phyloP scores from a whole-genome alignment of 2,113 vertebrate genomes.

The Nyctibius bracteatus region DNA sequence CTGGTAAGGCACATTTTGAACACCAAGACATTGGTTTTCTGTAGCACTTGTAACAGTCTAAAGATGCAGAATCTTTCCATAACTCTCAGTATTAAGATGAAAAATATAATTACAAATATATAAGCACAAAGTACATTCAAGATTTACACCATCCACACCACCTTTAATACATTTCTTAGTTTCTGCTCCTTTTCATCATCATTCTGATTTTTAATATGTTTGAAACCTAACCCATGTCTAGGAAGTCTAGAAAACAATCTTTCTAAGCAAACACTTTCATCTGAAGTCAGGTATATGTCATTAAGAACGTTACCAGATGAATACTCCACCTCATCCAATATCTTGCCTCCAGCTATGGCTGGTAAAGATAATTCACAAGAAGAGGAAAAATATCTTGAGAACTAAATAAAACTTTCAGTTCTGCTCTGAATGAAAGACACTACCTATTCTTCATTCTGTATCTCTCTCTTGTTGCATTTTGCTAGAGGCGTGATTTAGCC shows the following conservation, averaged over 20 bases:
- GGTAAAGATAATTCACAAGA: conserved; percentile 16
- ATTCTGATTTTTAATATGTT: background rate
- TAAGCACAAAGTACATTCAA: background rate
- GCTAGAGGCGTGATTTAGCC: conserved; percentile 14
- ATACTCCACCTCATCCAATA: background rate
- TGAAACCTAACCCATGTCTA: background rate
- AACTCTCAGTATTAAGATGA: background rate
- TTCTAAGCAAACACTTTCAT: conserved; percentile 6
- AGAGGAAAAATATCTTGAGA: conserved; percentile 7
- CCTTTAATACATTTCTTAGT: background rate
- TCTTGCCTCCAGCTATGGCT: conserved; percentile 19
- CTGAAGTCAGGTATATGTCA: conserved; percentile 27
- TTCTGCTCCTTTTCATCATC: background rate
- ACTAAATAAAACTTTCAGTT: conserved; percentile 27
- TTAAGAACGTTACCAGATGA: background rate
- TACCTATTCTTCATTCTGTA: background rate
- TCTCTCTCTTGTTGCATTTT: conserved; percentile 7
- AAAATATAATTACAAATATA: background rate
- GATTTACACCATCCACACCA: background rate
- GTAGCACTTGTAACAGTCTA: background rate
- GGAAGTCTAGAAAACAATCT: conserved; percentile 15
- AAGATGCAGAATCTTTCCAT: background rate
- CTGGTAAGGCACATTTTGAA: background rate
- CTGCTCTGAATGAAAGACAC: background rate
- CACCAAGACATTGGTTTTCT: background rate